These are phyloP conservation scores for Etia nguti DNA, from an alignment of 2,113 vertebrate species.

Conservation along the genomic window DNA sequence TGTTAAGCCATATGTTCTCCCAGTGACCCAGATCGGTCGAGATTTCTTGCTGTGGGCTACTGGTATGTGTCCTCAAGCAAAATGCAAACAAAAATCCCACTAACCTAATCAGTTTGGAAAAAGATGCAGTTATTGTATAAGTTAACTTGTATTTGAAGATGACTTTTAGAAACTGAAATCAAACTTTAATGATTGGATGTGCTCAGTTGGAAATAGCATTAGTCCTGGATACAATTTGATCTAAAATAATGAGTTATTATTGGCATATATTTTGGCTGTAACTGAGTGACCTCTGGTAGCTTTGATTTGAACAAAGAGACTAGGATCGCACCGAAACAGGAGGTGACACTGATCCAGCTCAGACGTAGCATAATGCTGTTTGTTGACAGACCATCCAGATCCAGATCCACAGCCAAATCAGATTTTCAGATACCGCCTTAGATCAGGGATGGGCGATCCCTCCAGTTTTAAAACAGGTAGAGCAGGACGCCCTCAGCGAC, in stretches of 20 bases:
- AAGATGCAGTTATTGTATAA: background rate
- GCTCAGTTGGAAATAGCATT: background rate
- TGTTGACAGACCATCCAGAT: conserved; percentile 21
- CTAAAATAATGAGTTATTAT: background rate
- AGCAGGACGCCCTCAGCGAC: background rate
- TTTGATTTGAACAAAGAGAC: background rate
- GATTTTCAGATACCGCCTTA: background rate
- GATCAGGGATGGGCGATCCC: background rate
- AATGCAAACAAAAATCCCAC: background rate
- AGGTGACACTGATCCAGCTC: conserved; percentile 25
- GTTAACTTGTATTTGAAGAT: background rate
- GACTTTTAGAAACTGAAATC: background rate
- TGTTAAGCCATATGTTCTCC: background rate
- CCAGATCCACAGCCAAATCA: conserved; percentile 2
- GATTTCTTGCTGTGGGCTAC: background rate
- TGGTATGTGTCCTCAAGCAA: background rate
- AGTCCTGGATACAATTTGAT: background rate
- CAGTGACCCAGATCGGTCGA: background rate
- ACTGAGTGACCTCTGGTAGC: background rate
- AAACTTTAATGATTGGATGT: background rate
- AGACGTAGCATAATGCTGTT: background rate
- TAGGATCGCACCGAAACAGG: background rate
- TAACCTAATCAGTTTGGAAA: background rate
- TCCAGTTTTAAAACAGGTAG: background rate
- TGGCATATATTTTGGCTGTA: background rate